Evolutionary conservation across 2,113 vertebrate genomes (phyloP), one percentile per base, ranked within the genome.

Genomic region (Alligator sinensis): DNA sequence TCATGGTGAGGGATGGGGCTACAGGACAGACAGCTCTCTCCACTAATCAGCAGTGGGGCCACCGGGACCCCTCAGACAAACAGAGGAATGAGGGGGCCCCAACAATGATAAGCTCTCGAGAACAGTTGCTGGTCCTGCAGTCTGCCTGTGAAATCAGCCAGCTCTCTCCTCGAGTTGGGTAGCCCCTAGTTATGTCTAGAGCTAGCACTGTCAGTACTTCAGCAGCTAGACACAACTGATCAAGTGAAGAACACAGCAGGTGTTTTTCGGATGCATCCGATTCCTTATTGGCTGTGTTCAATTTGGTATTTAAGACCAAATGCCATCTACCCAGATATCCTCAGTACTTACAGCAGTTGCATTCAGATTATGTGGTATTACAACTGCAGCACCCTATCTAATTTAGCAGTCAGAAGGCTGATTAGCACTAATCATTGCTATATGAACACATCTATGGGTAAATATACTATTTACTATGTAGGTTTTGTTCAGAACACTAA

Each of bases 261-360:
- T 19, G 2, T 10, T 0, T 76, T 90, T 38, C 47, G 76, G 27
- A 14, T 47, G 1, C 11, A 15, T 76, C n/a, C 72, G 62, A 0
- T 34, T 30, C 17, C 0, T 0, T 22, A 9, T 19, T 85, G 13
- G 5, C 15, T 6, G 0, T 66, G 64, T 34, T 62, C 15, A 11
- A 13, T 55, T 4, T 27, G 14, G 24, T 12, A 63, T 91, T 59
- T 83, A 66, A 24, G 83, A 24, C 18, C 76, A 14, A 59, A 18
- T 59, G 24, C 30, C 25, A 11, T 66, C 5, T 88, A 38, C 30
- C 87, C 78, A 75, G 14, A 62, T 72, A 15, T 72, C 66, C 34
- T 77, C 89, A 85, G 18, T 89, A 55, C 55, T n/a, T n/a, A 82
- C 34, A 72, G 21, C 74, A 81, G 34, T 57, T 93, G 68, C 64